Conservation (phyloP, 2,797 vertebrate genomes). For the Acanthurus tractus region DNA sequence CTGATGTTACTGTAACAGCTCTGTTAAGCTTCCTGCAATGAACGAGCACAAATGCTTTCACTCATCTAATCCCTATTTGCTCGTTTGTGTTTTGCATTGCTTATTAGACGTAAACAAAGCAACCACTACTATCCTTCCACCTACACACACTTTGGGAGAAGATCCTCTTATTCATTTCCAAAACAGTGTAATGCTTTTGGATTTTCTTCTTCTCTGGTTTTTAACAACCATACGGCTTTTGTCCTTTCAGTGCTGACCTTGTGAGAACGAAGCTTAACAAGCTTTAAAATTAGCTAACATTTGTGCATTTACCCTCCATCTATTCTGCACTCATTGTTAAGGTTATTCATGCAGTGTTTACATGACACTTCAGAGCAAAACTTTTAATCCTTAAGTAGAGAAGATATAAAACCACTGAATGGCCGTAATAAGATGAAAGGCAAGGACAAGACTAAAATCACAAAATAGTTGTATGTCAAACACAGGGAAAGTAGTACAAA, state of each 20-base stretch:
- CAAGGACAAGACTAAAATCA: background rate
- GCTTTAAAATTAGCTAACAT: no score
- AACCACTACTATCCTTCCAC: background rate
- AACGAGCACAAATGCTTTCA: slow-evolving; percentile 1
- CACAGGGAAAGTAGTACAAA: background rate
- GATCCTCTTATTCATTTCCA: background rate
- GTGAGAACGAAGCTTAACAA: no score
- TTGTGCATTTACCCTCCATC: background rate
- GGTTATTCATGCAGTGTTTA: background rate
- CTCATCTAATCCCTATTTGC: background rate
- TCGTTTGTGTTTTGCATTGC: slow-evolving; percentile 14
- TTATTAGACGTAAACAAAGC: slow-evolving; percentile 13
- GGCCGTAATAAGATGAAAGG: background rate
- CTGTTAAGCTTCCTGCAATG: background rate
- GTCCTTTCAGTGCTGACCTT: no score
- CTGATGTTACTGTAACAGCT: background rate
- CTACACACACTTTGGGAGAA: background rate
- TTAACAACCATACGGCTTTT: no score
- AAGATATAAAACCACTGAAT: background rate
- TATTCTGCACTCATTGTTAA: background rate
- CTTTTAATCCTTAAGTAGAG: background rate
- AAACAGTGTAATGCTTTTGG: no score
- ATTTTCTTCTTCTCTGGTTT: slow-evolving; percentile 1
- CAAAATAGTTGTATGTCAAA: background rate
- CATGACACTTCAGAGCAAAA: background rate